These are phyloP conservation scores for Lasiommata megera DNA, from an alignment of 2,888 invertebrate genomes.

Conservation along the genomic window DNA sequence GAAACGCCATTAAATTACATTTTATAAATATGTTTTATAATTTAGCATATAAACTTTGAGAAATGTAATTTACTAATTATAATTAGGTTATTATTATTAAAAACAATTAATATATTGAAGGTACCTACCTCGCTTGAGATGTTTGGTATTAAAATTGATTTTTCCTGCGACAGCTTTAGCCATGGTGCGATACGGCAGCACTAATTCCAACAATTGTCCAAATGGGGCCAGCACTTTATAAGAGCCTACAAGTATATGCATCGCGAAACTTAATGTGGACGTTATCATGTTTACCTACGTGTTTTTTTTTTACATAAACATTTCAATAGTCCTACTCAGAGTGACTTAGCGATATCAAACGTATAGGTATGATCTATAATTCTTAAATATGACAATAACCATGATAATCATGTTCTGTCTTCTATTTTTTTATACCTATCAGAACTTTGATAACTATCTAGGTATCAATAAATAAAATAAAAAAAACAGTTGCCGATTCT, in stretches of 20 bases:
- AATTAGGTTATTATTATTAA: background rate
- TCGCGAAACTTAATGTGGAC: constrained; percentile 39
- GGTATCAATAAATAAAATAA: too few species aligned
- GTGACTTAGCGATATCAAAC: constrained; percentile 5
- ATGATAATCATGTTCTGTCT: too few species aligned
- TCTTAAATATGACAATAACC: too few species aligned
- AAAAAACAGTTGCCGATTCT: too few species aligned
- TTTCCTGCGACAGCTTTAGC: constrained; percentile 48
- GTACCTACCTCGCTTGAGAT: constrained; percentile 60
- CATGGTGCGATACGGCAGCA: constrained; percentile 53
- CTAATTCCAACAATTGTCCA: constrained; percentile 49
- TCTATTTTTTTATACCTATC: too few species aligned
- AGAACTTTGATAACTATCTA: too few species aligned
- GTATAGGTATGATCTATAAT: background rate
- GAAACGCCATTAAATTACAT: too few species aligned
- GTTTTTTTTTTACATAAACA: constrained; percentile 10
- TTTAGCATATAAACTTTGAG: too few species aligned
- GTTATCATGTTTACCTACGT: constrained; percentile 36
- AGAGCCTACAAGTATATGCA: constrained; percentile 43
- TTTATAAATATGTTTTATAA: too few species aligned
- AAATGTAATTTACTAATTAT: too few species aligned
- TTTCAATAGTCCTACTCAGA: background rate
- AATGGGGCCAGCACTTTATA: constrained; percentile 45
- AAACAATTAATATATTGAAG: background rate
- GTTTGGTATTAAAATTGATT: constrained; percentile 61